Evolutionary conservation across 2,113 vertebrate species (phyloP).

Genomic region (Serilophus lunatus): DNA sequence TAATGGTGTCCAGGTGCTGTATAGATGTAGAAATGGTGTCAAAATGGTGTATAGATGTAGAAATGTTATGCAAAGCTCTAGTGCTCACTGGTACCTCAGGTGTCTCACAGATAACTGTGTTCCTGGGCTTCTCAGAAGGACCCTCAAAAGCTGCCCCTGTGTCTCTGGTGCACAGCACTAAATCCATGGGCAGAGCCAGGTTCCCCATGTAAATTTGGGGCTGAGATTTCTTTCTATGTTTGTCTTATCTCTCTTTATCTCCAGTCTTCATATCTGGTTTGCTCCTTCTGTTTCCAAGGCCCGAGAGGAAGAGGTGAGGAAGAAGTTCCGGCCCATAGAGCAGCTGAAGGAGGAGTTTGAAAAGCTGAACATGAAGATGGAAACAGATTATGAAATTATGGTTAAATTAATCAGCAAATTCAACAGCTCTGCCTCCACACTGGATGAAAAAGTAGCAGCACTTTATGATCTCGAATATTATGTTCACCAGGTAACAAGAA

Average conservation of each 20-base stretch:
- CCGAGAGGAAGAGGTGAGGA: constrained; percentile 55
- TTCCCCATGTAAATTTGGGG: background rate
- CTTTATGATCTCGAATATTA: constrained; percentile 93
- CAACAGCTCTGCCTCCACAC: constrained; percentile 79
- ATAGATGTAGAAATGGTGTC: background rate
- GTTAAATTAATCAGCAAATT: constrained; percentile 82
- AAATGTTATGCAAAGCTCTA: background rate
- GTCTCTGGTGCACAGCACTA: background rate
- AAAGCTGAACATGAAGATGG: constrained; percentile 83
- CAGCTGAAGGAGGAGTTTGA: constrained; percentile 89
- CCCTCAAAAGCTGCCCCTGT: background rate
- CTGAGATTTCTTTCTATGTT: background rate
- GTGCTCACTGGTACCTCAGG: background rate
- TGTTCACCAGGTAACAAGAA: constrained; percentile 88
- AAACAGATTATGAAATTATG: constrained; percentile 92
- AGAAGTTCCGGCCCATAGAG: constrained; percentile 81
- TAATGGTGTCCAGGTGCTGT: background rate
- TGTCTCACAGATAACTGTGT: background rate
- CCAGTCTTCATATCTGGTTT: background rate
- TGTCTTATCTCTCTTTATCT: background rate
- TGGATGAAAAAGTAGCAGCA: constrained; percentile 80
- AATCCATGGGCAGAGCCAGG: background rate
- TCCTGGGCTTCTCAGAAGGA: background rate
- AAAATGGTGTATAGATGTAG: background rate
- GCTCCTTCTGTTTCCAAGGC: constrained; percentile 40